phyloP scores from a whole-genome alignment of 2,113 vertebrate species.

The Labeo rohita region DNA sequence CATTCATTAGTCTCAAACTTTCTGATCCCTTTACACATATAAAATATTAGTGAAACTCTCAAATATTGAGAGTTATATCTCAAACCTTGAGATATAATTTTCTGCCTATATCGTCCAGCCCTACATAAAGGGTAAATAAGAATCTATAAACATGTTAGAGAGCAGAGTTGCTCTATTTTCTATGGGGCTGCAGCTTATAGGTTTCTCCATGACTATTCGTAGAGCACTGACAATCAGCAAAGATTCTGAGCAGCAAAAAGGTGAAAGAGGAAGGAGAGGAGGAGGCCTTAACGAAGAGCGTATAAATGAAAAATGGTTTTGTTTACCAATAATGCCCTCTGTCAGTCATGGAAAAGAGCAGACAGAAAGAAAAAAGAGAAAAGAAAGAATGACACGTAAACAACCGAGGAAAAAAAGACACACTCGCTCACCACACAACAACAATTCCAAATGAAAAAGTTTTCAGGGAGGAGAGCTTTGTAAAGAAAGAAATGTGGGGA shows the following conservation, averaged over 20 bases:
- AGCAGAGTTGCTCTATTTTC: slow-evolving; percentile 42
- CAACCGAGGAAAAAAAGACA: slow-evolving; percentile 64
- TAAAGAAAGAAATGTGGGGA: slow-evolving; percentile 42
- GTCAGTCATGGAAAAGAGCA: slow-evolving; percentile 82
- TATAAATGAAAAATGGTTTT: slow-evolving; percentile 75
- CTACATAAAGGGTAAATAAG: slow-evolving; percentile 40
- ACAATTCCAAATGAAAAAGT: slow-evolving; percentile 60
- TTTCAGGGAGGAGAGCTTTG: slow-evolving; percentile 12
- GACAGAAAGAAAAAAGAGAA: slow-evolving; percentile 71
- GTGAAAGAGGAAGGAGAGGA: slow-evolving; percentile 40
- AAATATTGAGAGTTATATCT: neutral
- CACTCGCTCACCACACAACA: slow-evolving; percentile 72
- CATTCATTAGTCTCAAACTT: too few species aligned
- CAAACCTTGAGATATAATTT: neutral
- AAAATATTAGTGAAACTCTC: too few species aligned
- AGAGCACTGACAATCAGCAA: slow-evolving; percentile 49
- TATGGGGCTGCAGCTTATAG: slow-evolving; percentile 39
- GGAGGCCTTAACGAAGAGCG: slow-evolving; percentile 55
- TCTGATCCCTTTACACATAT: too few species aligned
- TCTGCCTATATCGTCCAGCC: neutral
- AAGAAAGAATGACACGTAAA: slow-evolving; percentile 61
- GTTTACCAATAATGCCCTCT: slow-evolving; percentile 87
- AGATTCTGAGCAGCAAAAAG: slow-evolving; percentile 50
- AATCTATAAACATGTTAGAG: slow-evolving; percentile 56
- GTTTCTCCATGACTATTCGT: slow-evolving; percentile 50